Percentiles rank a stretch among this genome's conserved stretches.
Conservation (phyloP, 2,888 invertebrate genomes). For the Stegophylla sp. region DNA sequence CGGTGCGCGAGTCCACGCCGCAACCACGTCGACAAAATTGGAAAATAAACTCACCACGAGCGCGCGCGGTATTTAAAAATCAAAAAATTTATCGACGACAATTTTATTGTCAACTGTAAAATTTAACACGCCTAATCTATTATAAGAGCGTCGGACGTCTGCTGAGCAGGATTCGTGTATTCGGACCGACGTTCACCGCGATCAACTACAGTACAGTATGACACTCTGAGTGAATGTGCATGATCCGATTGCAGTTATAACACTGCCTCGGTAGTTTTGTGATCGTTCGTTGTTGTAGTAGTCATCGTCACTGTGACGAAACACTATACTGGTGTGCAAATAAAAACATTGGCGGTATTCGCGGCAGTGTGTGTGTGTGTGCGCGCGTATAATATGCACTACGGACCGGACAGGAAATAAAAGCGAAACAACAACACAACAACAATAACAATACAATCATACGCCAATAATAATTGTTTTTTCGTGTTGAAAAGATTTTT, state of each 20-base stretch:
- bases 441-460: slow-evolving; percentile 36
- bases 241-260: slow-evolving; percentile 33
- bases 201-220: too few species aligned
- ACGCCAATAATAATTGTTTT: slow-evolving; percentile 36
- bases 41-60: background rate
- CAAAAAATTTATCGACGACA: too few species aligned
- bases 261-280: slow-evolving; percentile 3
- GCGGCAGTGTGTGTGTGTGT: too few species aligned
- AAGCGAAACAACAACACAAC: slow-evolving; percentile 28
- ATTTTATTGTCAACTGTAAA: too few species aligned
- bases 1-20: background rate
- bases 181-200: too few species aligned
- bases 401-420: slow-evolving; percentile 39
- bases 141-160: background rate
- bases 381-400: too few species aligned
- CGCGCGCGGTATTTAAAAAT: background rate
- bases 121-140: too few species aligned
- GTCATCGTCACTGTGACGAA: slow-evolving; percentile 46
- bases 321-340: background rate
- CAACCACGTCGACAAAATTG: background rate
- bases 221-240: slow-evolving; percentile 3
- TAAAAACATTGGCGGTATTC: slow-evolving; percentile 3
- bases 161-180: background rate
- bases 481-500: slow-evolving; percentile 1
- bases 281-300: slow-evolving; percentile 10